Conservation (phyloP, 2,888 invertebrate species). For the Criorhina ranunculi region DNA sequence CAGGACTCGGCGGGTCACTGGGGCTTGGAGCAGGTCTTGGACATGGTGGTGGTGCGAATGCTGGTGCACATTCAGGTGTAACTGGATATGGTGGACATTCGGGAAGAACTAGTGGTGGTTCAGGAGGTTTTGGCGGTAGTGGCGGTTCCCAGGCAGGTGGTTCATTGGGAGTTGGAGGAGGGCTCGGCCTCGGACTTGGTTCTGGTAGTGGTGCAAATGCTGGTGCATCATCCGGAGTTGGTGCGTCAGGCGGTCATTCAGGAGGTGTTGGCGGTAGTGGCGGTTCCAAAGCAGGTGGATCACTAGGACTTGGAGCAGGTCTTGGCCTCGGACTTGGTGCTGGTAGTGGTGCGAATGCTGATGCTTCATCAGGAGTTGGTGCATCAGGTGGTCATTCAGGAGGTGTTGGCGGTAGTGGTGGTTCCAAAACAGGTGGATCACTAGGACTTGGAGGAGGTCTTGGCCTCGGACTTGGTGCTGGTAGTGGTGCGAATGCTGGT, state of each 20-base stretch:
- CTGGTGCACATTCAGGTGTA: constrained; percentile 12
- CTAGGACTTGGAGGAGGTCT: constrained; percentile 17
- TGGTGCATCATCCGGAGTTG: background rate
- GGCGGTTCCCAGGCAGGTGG: constrained; percentile 1
- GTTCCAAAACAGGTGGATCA: background rate
- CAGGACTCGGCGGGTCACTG: background rate
- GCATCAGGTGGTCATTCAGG: background rate
- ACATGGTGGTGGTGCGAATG: background rate
- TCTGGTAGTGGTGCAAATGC: background rate
- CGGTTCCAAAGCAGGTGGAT: background rate
- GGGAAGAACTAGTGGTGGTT: too few species aligned
- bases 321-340: constrained; percentile 21
- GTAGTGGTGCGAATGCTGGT: background rate
- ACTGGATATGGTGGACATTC: background rate
- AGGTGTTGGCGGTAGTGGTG: background rate
- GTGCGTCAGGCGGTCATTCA: background rate
- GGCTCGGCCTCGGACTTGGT: background rate
- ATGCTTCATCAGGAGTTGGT: constrained; percentile 8
- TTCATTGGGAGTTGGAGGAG: background rate
- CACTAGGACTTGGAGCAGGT: constrained; percentile 18
- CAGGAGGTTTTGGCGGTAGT: background rate
- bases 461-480: constrained; percentile 21
- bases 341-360: background rate
- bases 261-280: background rate
- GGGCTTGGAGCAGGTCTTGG: constrained; percentile 4